phyloP scores from a whole-genome alignment of 2,113 vertebrate genomes.

The Apaloderma vittatum region DNA sequence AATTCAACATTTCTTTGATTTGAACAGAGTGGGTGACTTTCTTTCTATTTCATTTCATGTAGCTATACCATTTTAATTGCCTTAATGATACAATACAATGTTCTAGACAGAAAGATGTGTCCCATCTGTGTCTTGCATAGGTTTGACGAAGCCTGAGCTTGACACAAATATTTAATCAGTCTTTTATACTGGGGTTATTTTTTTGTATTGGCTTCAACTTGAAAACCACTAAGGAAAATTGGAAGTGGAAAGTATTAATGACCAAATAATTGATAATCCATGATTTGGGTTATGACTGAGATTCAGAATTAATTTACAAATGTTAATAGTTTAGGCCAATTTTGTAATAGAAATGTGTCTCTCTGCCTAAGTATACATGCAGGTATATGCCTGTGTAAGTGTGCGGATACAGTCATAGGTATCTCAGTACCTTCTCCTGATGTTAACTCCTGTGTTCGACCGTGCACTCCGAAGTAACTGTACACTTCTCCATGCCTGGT shows the following conservation, averaged over 20 bases:
- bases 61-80: not conserved
- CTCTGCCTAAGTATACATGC: not conserved
- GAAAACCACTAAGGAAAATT: not conserved
- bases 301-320: not conserved
- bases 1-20: not conserved
- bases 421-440: not conserved
- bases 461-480: not conserved
- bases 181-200: not conserved
- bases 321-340: not conserved
- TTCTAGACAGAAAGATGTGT: not conserved
- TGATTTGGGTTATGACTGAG: not conserved
- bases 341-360: not conserved
- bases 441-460: not conserved
- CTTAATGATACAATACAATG: not conserved
- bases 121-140: not conserved
- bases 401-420: rapidly evolving
- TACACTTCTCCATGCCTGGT: not conserved
- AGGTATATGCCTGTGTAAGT: not conserved
- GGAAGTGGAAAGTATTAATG: not conserved
- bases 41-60: not conserved
- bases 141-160: not conserved
- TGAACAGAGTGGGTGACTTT: not conserved
- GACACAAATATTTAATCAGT: not conserved
- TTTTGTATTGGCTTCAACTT: not conserved
- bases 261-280: not conserved